Base-by-base conservation (phyloP, 2,888 invertebrate genomes). In the Diaperis boleti region DNA sequence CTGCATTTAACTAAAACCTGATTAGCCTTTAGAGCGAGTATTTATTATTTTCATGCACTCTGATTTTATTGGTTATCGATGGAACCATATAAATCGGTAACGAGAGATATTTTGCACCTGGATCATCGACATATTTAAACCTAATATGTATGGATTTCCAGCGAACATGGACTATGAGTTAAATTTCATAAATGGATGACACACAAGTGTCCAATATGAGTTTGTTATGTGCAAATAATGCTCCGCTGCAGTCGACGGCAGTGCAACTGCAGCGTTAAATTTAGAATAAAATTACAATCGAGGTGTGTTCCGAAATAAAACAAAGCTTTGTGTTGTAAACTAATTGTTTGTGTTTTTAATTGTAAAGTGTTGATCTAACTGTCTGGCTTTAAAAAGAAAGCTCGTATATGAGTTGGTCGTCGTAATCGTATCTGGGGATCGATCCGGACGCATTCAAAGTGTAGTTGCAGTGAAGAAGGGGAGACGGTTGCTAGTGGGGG, bases 401-500 rank as follows among this genome's bases (percentile, higher is more conserved):
- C 2, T 11, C 22, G 41, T n/a, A n/a, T n/a, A n/a, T n/a, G 11
- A 18, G 29, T 15, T 47, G 20, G 17, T 8, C 49, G 57, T 35
- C 26, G 50, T 42, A 62, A 50, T 57, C 59, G 59, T 60, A 60
- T 60, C 59, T 22, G 42, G 52, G 52, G 56, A 57, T 57, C 57
- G 57, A 57, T 57, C 35, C 42, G 50, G 56, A 57, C 49, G 50
- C 45, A 59, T 57, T 65, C 50, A 42, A 62, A 66, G 56, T 57
- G 52, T 66, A 60, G 66, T 62, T 62, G 62, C 59, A 64, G 31
- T 20, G 56, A 63, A 63, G 65, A 65, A 66, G 69, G 69, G 69
- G 68, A 49, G 66, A 60, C 73, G 72, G 73, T 72, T 72, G 74
- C 75, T 73, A 74, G 71, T 65, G 68, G 65, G 68, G 44, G 55